A percentile compares a stretch with the other conserved stretches of the same genome.
Conservation (phyloP, 2,888 invertebrate species). For the Acleris laterana region DNA sequence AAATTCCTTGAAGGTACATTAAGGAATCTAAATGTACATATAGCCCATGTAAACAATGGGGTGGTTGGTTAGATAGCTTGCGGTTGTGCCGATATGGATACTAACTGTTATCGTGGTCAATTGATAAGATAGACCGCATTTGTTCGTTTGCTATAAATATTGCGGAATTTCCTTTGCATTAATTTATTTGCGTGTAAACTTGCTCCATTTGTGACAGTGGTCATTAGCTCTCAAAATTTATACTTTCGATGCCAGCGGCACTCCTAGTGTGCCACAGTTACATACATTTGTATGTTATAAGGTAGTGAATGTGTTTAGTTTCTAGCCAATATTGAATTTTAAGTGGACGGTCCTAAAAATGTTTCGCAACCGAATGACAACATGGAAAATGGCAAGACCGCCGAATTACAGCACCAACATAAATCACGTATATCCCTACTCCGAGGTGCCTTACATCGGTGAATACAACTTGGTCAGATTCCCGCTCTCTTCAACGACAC, state of each 20-base stretch:
- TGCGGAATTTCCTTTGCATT: background rate
- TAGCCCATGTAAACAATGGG: background rate
- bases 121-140: constrained; percentile 12
- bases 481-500: constrained; percentile 41
- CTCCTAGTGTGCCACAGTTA: no score
- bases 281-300: no score
- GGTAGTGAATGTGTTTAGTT: no score
- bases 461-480: constrained; percentile 53
- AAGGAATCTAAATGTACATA: no score
- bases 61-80: constrained; percentile 17
- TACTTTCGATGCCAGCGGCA: no score
- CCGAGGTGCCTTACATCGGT: constrained; percentile 57
- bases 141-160: constrained; percentile 8
- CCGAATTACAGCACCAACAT: constrained; percentile 48
- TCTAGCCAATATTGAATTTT: background rate
- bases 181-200: background rate
- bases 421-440: constrained; percentile 54
- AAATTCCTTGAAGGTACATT: no score
- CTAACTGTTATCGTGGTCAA: constrained; percentile 1
- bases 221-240: background rate
- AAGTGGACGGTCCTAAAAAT: background rate
- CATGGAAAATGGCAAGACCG: constrained; percentile 30
- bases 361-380: constrained; percentile 24
- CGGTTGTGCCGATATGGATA: constrained; percentile 14
- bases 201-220: background rate